phyloP scores from a whole-genome alignment of 1,140 invertebrate genomes.

The Anadara kagoshimensis region DNA sequence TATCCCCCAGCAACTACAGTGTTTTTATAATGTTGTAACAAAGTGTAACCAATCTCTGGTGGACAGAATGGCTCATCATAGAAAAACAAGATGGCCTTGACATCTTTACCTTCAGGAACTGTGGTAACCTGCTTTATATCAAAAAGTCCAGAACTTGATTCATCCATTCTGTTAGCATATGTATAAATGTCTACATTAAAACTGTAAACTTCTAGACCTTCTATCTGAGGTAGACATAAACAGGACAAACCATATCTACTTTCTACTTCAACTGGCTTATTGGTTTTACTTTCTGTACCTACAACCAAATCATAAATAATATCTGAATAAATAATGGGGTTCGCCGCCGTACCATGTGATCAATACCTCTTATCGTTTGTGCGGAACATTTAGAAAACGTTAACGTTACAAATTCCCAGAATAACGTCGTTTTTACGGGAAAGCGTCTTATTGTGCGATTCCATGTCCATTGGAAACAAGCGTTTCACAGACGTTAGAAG shows the following conservation, averaged over 20 bases:
- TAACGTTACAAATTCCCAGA: too few species aligned
- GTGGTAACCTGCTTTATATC: slow-evolving; percentile 28
- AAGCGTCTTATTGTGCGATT: too few species aligned
- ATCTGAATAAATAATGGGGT: too few species aligned
- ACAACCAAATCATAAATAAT: slow-evolving; percentile 11
- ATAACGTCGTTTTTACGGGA: too few species aligned
- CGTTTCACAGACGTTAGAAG: too few species aligned
- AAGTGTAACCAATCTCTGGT: slow-evolving; percentile 38
- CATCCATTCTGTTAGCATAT: slow-evolving; percentile 25
- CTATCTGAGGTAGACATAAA: slow-evolving; percentile 41
- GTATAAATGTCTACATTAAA: slow-evolving; percentile 37
- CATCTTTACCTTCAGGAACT: slow-evolving; percentile 35
- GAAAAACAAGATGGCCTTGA: slow-evolving; percentile 46
- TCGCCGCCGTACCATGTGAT: too few species aligned
- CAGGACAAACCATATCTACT: slow-evolving; percentile 29
- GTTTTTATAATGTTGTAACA: slow-evolving; percentile 40
- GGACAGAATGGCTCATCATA: slow-evolving; percentile 47
- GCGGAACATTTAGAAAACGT: too few species aligned
- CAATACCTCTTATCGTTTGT: too few species aligned
- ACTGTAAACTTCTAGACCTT: slow-evolving; percentile 37
- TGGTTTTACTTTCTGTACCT: slow-evolving; percentile 38
- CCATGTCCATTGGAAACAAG: too few species aligned
- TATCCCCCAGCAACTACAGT: slow-evolving; percentile 46
- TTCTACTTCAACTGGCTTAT: slow-evolving; percentile 37
- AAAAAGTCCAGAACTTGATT: slow-evolving; percentile 1